Base-by-base conservation (phyloP, 2,797 vertebrate genomes). In the Lepilemur septentrionalis region DNA sequence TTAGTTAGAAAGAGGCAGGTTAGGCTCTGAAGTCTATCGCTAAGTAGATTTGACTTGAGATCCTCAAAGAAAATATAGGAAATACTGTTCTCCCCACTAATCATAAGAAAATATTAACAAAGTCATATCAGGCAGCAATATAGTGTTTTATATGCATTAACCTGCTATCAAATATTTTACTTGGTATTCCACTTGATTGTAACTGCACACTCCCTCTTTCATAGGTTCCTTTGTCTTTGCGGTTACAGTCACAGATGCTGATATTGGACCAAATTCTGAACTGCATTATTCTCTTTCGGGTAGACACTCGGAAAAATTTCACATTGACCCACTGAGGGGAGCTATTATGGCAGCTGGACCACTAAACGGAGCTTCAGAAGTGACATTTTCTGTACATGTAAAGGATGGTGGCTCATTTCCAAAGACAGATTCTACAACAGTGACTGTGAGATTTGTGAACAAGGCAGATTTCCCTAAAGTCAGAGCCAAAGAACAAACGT, bases 171-270 rank as follows among this genome's bases (percentile, higher is more conserved):
- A 0, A 0, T 81, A 78, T 90, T 80, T 85, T 1, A 0, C 30
- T 32, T 4, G 28, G 0, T 18, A 0, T 55, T 87, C 15, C 52
- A 7, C 15, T 22, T 5, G 9, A 61, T 90, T 32, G 41, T 96
- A 75, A 96, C 41, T 57, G 4, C 85, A 85, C 22, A 15, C 43
- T 94, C 9, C 57, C 17, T 98, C 30, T 3, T 0, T 98, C 98
- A 59, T 95, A 99, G 99, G 99, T 59, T 99, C 99, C 0, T 98
- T 99, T 32, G 99, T 99, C 90, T 99, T 99, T 98, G 99, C 99
- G 0, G 99, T 99, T 25, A 99, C 99, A 0, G 99, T 99, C 95
- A 99, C 99, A 0, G 99, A 99, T 50, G 99, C 99, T 5, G 99
- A 99, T 93, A 98, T 99, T 0, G 99, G 99, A 22, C 98, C 99